Base-by-base conservation (phyloP, 2,888 invertebrate species). In the Bugulina stolonifera region DNA sequence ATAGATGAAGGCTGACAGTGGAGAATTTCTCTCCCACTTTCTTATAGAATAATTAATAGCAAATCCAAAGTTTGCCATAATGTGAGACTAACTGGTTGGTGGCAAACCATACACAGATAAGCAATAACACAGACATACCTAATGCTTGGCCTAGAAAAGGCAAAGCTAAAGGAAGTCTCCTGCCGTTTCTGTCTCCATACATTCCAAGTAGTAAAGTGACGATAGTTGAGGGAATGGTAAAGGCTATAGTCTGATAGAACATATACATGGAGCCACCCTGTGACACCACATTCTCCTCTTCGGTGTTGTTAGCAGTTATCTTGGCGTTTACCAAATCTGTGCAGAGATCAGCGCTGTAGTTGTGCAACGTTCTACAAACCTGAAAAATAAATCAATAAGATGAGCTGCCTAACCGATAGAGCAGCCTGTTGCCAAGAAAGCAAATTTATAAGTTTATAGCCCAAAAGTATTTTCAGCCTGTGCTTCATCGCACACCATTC, bases 171-270 rank as follows among this genome's bases (percentile, higher is more conserved):
- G 70, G 70, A 10, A 43, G 2, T 10, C 29, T 22, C 32, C 70
- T 14, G 23, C 70, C 70, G 10, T 70, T 10, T 18, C 32, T 70
- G 29, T 70, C 70, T 27, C 43, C 54, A 23, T 54, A 70, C 10
- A 54, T 22, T 10, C 70, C 70, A n/a, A 70, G 23, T 2, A 70
- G 3, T 18, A 70, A 27, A 3, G 52, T 70, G 23, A 70, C 54
- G 5, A 34, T 43, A 35, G 32, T 29, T 2, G 70, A 70, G 18
- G 70, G 70, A 23, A 70, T 70, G 43, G 54, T 54, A 23, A 70
- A 70, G 10, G 5, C 35, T n/a, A 70, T 70, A 5, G 70, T 70
- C 70, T 70, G 70, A 52, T 70, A 70, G 54, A 70, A 70, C 23
- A 70, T 22, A 35, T 52, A 70, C 18, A 5, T 52, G 18, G 35